Conservation (phyloP, 1,140 invertebrate species). For the Melanaphis sacchari region DNA sequence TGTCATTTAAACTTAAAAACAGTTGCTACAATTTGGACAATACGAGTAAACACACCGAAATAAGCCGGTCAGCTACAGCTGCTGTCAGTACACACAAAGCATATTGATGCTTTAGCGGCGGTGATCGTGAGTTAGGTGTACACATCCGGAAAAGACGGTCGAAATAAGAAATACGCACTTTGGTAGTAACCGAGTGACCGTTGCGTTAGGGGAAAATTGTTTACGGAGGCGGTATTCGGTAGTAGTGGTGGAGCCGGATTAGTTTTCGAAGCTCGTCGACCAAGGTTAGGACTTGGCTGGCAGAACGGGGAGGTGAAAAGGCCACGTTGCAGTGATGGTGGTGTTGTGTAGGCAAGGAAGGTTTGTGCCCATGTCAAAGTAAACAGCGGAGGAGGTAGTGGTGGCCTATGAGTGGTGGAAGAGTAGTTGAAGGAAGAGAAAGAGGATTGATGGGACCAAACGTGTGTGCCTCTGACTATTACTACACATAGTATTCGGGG, state of each 20-base stretch:
- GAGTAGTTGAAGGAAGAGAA: constrained; percentile 19
- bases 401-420: background rate
- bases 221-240: background rate
- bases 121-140: constrained; percentile 1
- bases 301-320: background rate
- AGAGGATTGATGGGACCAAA: constrained; percentile 43
- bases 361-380: constrained; percentile 35
- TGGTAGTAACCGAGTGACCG: constrained; percentile 5
- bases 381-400: background rate
- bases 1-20: background rate
- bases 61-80: constrained; percentile 6
- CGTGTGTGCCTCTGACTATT: constrained; percentile 45
- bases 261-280: constrained; percentile 45
- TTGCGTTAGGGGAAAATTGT: background rate
- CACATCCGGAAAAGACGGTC: background rate
- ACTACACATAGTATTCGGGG: constrained; percentile 43
- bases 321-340: constrained; percentile 21
- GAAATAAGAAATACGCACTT: constrained; percentile 32
- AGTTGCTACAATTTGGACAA: background rate
- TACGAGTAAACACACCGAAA: background rate
- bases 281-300: constrained; percentile 13
- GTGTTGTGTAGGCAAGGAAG: background rate
- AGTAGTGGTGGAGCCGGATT: background rate
- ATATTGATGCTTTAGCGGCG: background rate
- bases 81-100: constrained; percentile 18